Evolutionary conservation across 2,888 invertebrate genomes (phyloP).

Genomic region (Thymelicus sylvestris): DNA sequence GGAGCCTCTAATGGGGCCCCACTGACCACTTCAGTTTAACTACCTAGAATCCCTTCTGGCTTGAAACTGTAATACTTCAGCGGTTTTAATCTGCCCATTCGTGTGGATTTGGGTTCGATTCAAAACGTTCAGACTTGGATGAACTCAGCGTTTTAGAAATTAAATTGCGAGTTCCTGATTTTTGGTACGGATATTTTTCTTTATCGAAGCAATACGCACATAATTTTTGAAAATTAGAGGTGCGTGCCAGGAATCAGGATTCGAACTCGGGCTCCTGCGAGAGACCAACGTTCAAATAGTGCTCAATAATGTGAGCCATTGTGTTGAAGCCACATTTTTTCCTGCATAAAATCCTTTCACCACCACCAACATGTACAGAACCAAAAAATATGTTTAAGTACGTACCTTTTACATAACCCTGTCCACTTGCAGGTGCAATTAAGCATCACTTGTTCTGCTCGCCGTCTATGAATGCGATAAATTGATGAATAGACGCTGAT

Average conservation of each 20-base stretch:
- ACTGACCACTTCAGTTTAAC: slow-evolving; percentile 10
- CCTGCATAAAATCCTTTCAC: too few species aligned
- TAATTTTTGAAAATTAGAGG: too few species aligned
- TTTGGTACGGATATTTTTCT: too few species aligned
- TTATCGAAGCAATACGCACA: too few species aligned
- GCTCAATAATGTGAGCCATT: too few species aligned
- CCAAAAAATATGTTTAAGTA: too few species aligned
- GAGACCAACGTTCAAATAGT: too few species aligned
- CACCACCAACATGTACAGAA: too few species aligned
- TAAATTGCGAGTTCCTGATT: not conserved
- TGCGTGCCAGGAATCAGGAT: too few species aligned
- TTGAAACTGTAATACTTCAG: not conserved
- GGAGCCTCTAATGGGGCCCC: not conserved
- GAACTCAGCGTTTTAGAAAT: not conserved
- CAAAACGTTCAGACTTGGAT: not conserved
- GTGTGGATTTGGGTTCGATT: not conserved
- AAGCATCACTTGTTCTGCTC: not conserved
- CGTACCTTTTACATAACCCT: not conserved
- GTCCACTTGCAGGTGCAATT: not conserved
- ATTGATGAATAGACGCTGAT: not conserved
- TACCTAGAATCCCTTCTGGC: not conserved
- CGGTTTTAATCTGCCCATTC: not conserved
- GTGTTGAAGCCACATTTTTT: too few species aligned
- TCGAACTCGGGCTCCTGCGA: too few species aligned
- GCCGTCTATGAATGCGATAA: not conserved